Base-by-base conservation (phyloP, 2,797 vertebrate genomes). In the Eulemur coronatus region DNA sequence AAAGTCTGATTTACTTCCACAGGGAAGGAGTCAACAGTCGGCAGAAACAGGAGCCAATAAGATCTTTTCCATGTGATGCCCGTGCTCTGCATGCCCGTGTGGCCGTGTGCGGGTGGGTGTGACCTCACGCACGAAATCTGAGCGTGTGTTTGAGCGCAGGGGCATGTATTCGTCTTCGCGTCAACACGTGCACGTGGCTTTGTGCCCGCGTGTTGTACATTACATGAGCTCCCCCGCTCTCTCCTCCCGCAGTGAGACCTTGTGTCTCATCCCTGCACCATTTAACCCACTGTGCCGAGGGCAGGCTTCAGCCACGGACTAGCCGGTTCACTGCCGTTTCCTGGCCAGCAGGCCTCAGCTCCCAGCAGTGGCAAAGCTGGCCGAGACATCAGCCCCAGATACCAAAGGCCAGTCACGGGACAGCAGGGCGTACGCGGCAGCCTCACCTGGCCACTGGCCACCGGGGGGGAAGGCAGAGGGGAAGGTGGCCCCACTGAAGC, bases 231-330 rank as follows among this genome's bases (percentile, higher is more conserved):
- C 28, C 33, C 8, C 10, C 14, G 5, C 33, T 48, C 38, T n/a
- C 12, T 24, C 52, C 41, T 87, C 12, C 38, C 9, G 10, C n/a
- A 9, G 43, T 0, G 7, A 17, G 43, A 5, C 5, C 46, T 38
- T 33, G 26, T 61, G 65, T 9, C 38, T 75, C 22, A 6, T 50
- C 76, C 33, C n/a, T 5, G n/a, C 13, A 0, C 20, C 18, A 52
- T 8, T 38, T 18, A 38, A 20, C n/a, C 52, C 10, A 55, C 1
- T 46, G 70, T 1, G 5, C 59, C 0, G 4, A 22, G 24, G 10
- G 33, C 41, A 33, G 41, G 35, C 35, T 41, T 63, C 67, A 24
- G 18, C 55, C 52, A 67, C 10, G 12, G 10, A 46, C 1, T 6
- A 46, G 55, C 35, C 52, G n/a, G 26, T 24, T 24, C 11, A 7